Base-by-base conservation (phyloP, 92 coral and sea anemone genomes). In the Micromussa lordhowensis region DNA sequence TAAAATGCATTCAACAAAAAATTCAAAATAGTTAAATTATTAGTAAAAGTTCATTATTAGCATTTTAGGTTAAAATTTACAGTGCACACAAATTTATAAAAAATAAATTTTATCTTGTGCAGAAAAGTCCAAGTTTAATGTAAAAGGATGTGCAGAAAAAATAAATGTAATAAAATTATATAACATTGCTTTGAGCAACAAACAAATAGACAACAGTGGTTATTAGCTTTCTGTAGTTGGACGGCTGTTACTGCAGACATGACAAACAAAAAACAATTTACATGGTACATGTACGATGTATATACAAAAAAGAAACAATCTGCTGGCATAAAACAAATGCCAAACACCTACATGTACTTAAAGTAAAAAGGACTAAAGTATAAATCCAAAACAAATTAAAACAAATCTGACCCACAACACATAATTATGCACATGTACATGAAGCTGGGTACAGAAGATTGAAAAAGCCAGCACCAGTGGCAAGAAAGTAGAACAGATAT, bases 401-500 rank as follows among this genome's bases (percentile, higher is more conserved):
- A 44, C 51, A 44, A 44, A 44, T 44, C 13, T 44, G 12, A 44
- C 51, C 13, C 51, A 44, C 13, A 44, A 44, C 51, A 44, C 12
- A 44, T 8, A 5, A 44, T 44, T 44, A 44, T 44, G 51, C 51
- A 44, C 51, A 44, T 0, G 51, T 44, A 40, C 80, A 77, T 2
- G 57, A 40, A 40, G n/a, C n/a, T n/a, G 12, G 51, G 51, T 4
- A 81, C 26, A n/a, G 32, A 57, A 32, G 35, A 70, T 17, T 48
- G 30, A 68, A 72, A 81, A 66, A 69, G 78, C 78, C 86, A 82
- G 78, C 86, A 82, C 78, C 78, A 28, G 51, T 30, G 57, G 78
- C 55, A 82, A 82, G 86, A 32, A 34, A 73, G 49, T 34, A 71
- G 13, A 36, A 9, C 22, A 71, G 44, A 71, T 61, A 22, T 2